Evolutionary conservation across 2,888 invertebrate species (phyloP), one percentile per base, ranked within the genome.

Genomic region (Amiota communis): DNA sequence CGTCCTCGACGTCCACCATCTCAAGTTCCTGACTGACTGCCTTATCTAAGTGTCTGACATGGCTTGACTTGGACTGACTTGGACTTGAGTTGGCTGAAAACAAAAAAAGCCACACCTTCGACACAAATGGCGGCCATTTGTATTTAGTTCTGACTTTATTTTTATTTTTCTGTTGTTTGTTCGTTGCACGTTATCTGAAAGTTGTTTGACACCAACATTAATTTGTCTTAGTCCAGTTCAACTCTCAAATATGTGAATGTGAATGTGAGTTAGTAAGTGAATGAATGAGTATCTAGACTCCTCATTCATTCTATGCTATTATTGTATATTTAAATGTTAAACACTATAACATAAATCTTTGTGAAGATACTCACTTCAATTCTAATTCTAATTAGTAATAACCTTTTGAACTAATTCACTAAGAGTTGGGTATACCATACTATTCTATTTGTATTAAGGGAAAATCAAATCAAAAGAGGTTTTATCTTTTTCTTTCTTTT

Each of bases 171-270:
- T 68, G 12, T 48, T 65, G 17, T 47, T 15, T 13, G 23, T 11
- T 53, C 76, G 76, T 76, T 81, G 80, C 78, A 79, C 78, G 81
- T 78, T 87, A 87, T 87, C 36, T 36, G 85, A 85, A 79, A 85
- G 82, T 82, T 83, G 74, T 83, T 85, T 87, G 85, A 87, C 88
- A 88, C 82, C 78, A 81, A 75, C 79, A 87, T 86, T 81, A 83
- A 84, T 86, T 84, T 84, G 82, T 84, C 81, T 84, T 78, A 78
- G 80, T 85, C 81, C 76, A 72, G 36, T 17, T 46, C 23, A 23
- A 63, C 76, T 73, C 57, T 23, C 23, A 23, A 23, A 3, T 23
- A 23, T 23, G 1, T 23, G n/a, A n/a, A n/a, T n/a, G n/a, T n/a
- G n/a, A n/a, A 23, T 36, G 36, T 36, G 36, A 36, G 36, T 36